phyloP scores from a whole-genome alignment of 35 echinoderm and acorn worm genomes.

The Heliocidaris tuberculata region DNA sequence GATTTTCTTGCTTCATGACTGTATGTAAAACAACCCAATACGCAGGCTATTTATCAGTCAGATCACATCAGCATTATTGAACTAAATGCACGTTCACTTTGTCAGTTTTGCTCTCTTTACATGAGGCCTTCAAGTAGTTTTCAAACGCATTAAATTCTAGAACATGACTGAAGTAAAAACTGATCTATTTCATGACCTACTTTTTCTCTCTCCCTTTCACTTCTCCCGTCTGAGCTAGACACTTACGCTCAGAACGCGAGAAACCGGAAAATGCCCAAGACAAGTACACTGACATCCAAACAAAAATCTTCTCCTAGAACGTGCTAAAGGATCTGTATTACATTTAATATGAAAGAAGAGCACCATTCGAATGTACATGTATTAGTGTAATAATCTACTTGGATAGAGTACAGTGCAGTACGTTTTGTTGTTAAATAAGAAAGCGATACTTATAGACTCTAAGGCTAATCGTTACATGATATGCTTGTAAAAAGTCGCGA shows the following conservation, averaged over 20 bases:
- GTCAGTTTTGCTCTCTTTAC: constrained; percentile 28
- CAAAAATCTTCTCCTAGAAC: background rate
- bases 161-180: constrained; percentile 36
- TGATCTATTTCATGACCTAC: constrained; percentile 40
- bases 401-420: background rate
- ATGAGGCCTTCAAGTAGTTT: background rate
- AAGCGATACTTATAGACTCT: background rate
- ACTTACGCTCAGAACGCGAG: background rate
- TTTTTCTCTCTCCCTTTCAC: background rate
- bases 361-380: background rate
- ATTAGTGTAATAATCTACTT: background rate
- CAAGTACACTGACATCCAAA: background rate
- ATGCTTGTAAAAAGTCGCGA: constrained; percentile 9
- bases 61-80: constrained; percentile 15
- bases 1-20: background rate
- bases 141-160: background rate
- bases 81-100: constrained; percentile 42
- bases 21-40: background rate
- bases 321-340: background rate
- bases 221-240: background rate
- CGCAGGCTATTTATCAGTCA: background rate
- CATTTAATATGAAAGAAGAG: background rate
- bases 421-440: background rate
- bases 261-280: background rate
- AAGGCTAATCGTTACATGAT: background rate